phyloP scores from a whole-genome alignment of 2,888 invertebrate genomes.

The Achlya flavicornis region DNA sequence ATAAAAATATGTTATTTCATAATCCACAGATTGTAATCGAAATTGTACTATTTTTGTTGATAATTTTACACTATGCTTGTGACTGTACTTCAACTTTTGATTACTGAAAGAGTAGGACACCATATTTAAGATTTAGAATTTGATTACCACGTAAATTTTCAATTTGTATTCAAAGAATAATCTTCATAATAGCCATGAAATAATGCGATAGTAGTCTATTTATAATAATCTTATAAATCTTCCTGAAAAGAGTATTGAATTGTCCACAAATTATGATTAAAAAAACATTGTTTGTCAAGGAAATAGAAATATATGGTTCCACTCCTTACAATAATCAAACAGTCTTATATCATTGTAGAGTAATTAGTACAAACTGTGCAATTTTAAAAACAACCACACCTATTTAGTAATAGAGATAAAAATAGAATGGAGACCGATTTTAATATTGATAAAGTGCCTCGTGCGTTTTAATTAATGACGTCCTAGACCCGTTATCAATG shows the following conservation, averaged over 20 bases:
- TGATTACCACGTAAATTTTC: too few species aligned
- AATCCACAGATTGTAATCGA: conserved; percentile 1
- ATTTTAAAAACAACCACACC: background rate
- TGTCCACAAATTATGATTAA: too few species aligned
- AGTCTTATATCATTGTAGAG: background rate
- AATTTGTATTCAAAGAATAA: too few species aligned
- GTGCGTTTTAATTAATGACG: background rate
- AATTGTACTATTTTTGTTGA: conserved; percentile 21
- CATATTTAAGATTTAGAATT: background rate
- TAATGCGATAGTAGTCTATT: too few species aligned
- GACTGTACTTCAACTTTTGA: background rate
- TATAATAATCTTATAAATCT: too few species aligned
- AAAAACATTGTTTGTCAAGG: background rate
- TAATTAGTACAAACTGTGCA: background rate
- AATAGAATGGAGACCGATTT: conserved; percentile 2
- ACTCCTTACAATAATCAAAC: background rate
- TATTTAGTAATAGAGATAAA: background rate
- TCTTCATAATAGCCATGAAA: too few species aligned
- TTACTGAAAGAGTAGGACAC: background rate
- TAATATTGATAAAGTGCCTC: conserved; percentile 9
- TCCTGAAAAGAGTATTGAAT: too few species aligned
- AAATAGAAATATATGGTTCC: background rate
- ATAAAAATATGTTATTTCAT: conserved; percentile 11
- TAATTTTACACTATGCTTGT: background rate
- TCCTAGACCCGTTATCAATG: conserved; percentile 10